phyloP scores from a whole-genome alignment of 2,888 invertebrate genomes.

The Anodontia alba region DNA sequence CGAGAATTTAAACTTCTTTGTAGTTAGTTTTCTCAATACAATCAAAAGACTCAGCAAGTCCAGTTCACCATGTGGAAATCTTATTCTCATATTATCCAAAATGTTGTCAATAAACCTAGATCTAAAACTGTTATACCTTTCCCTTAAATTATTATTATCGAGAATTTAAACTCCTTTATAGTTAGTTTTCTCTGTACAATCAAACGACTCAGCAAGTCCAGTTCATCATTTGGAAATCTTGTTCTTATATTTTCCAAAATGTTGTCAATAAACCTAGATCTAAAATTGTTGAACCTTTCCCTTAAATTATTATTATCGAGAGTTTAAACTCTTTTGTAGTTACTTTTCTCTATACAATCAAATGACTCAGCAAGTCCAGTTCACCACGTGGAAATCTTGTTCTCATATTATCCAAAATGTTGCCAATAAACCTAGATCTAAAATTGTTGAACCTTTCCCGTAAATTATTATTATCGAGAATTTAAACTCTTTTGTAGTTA shows the following conservation, averaged over 20 bases:
- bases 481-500: conserved; percentile 22
- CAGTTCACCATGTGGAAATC: conserved; percentile 34
- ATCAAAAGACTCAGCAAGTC: conserved; percentile 15
- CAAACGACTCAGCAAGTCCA: conserved; percentile 18
- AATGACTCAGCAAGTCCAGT: conserved; percentile 26
- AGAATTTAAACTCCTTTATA: conserved; percentile 27
- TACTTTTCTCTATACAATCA: neutral
- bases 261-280: conserved; percentile 23
- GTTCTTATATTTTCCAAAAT: conserved; percentile 23
- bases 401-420: conserved; percentile 22
- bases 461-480: conserved; percentile 25
- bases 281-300: conserved; percentile 23
- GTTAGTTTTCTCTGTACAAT: neutral
- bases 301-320: conserved; percentile 30
- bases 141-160: conserved; percentile 25
- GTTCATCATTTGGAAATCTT: conserved; percentile 33
- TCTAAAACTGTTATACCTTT: conserved; percentile 23
- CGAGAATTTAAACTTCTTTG: conserved; percentile 23
- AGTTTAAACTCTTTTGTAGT: conserved; percentile 26
- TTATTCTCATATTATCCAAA: conserved; percentile 12
- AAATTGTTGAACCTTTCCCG: conserved; percentile 22
- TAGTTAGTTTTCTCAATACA: neutral
- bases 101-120: conserved; percentile 26
- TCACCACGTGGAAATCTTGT: conserved; percentile 31
- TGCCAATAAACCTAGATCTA: conserved; percentile 26